Base-by-base conservation (phyloP, 2,888 invertebrate genomes). In the Aelia acuminata region DNA sequence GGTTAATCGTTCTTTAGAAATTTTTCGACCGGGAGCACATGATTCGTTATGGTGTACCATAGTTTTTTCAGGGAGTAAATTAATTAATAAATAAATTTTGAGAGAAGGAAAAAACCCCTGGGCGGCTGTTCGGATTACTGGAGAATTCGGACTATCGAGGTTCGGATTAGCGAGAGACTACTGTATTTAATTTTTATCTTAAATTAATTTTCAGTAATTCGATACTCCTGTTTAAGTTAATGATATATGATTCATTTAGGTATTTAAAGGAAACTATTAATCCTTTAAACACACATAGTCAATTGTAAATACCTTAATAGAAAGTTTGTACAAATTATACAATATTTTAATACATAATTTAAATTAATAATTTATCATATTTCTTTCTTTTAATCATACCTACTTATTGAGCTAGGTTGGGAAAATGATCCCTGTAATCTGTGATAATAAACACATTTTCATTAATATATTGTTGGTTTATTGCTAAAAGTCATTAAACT, bases 361-460 rank as follows among this genome's bases (percentile, higher is more conserved):
- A 70, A 70, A 35, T 57, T 57, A 57, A 11, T 57, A 26, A 57
- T 57, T 70, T 70, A 70, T 70, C 35, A 70, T 70, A 35, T 70
- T 35, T 20, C 31, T 35, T 20, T 35, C 15, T 35, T 70, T 70
- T 70, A 5, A 70, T 70, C 63, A 70, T 31, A 35, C 18, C 31
- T 31, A 35, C 18, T 3, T 63, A 63, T 57, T 31, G 31, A 70
- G 20, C 63, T 35, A 70, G 18, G 31, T 31, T 70, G 63, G 63
- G 63, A 31, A 70, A 70, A 35, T 70, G 31, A 35, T 70, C 35
- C 63, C 63, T 70, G 20, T 35, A 70, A 35, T 70, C 63, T 70
- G 63, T 70, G 63, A 70, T 70, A 70, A 70, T 31, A 63, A 26
- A 70, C 22, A 35, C 35, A 18, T 70, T 70, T 31, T 35, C 13